Conservation (phyloP, 2,888 invertebrate species). For the Acanthacorydalis orientalis region DNA sequence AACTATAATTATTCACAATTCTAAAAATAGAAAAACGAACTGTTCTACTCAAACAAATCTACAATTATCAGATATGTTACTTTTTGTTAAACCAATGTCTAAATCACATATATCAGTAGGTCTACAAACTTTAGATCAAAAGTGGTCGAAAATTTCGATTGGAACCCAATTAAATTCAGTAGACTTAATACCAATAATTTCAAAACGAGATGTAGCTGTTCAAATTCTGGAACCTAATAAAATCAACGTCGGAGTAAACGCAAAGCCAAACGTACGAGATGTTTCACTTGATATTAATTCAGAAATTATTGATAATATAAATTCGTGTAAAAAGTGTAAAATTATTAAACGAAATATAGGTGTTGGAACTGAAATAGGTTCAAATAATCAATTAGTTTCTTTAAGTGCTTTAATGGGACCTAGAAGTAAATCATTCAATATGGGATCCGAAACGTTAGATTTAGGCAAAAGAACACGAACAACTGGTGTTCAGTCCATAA, state of each 20-base stretch:
- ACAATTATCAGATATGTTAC: neutral
- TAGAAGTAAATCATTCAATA: slow-evolving; percentile 40
- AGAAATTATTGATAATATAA: neutral
- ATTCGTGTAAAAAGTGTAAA: slow-evolving; percentile 32
- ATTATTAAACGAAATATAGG: slow-evolving; percentile 34
- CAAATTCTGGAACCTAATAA: neutral
- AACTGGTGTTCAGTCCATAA: slow-evolving; percentile 25
- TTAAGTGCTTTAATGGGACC: slow-evolving; percentile 17
- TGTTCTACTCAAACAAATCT: neutral
- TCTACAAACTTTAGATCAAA: neutral
- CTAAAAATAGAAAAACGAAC: neutral
- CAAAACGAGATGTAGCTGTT: neutral
- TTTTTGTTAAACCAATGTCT: neutral
- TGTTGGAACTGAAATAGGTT: slow-evolving; percentile 31
- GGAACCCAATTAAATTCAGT: neutral
- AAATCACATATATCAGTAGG: neutral
- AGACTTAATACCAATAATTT: neutral
- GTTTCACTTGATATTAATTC: neutral
- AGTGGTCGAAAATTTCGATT: neutral
- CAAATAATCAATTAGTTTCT: too few species aligned
- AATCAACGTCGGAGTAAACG: neutral
- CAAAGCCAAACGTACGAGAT: neutral
- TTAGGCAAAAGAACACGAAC: slow-evolving; percentile 28
- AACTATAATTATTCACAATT: neutral
- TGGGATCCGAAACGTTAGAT: slow-evolving; percentile 34